These are phyloP conservation scores for Coleophora deauratella DNA, from an alignment of 2,888 invertebrate genomes.

Conservation along the genomic window DNA sequence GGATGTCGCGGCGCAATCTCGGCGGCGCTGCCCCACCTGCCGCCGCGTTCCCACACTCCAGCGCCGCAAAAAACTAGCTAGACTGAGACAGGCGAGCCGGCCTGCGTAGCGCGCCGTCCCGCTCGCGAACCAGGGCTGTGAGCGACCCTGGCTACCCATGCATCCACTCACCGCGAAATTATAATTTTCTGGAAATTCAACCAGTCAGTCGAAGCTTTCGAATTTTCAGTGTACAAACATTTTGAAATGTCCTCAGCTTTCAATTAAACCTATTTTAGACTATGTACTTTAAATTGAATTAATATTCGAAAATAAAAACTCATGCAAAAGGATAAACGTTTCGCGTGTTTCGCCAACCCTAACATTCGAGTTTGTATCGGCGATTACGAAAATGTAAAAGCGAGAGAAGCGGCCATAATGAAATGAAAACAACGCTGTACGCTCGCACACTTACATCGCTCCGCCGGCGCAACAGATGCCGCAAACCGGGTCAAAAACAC, in stretches of 20 bases:
- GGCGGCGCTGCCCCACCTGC: slow-evolving; percentile 72
- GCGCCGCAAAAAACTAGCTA: slow-evolving; percentile 69
- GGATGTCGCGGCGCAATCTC: slow-evolving; percentile 74
- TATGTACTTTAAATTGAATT: no score
- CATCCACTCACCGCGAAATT: slow-evolving; percentile 47
- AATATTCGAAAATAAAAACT: no score
- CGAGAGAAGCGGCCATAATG: slow-evolving; percentile 65
- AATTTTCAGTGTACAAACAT: no score
- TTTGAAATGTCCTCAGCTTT: no score
- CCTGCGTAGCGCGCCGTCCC: slow-evolving; percentile 44
- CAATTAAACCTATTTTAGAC: no score
- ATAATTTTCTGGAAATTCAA: slow-evolving; percentile 52
- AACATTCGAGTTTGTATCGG: slow-evolving; percentile 49
- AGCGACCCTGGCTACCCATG: slow-evolving; percentile 21
- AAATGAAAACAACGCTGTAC: slow-evolving; percentile 62
- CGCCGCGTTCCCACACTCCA: slow-evolving; percentile 72
- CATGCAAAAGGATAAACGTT: no score
- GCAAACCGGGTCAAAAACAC: slow-evolving; percentile 70
- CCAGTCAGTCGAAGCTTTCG: no score
- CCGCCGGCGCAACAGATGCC: slow-evolving; percentile 37
- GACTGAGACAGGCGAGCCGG: slow-evolving; percentile 42
- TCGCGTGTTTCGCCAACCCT: slow-evolving; percentile 46
- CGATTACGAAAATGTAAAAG: slow-evolving; percentile 69
- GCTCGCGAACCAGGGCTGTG: slow-evolving; percentile 53
- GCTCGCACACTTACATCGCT: slow-evolving; percentile 47